Percentiles rank a stretch among this genome's conserved stretches.
phyloP scores from a whole-genome alignment of 2,797 vertebrate species.

The Danio tinwini region DNA sequence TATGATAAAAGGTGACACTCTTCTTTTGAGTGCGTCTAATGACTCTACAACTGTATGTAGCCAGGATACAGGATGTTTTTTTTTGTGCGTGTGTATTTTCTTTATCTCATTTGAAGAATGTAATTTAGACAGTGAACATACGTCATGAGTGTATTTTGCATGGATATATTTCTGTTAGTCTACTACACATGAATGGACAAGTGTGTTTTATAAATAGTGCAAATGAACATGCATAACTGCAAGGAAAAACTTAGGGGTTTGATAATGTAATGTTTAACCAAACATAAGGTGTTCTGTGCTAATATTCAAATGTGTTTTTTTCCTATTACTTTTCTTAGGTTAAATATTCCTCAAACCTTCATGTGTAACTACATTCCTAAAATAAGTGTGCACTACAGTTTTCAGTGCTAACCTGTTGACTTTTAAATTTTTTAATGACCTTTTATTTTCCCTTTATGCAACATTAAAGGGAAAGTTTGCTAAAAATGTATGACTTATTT shows the following conservation, averaged over 20 bases:
- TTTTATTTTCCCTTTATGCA: background rate
- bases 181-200: background rate
- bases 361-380: background rate
- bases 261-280: background rate
- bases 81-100: slow-evolving; percentile 32
- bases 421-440: background rate
- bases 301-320: background rate
- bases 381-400: background rate
- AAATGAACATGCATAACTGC: background rate
- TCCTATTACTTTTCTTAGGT: background rate
- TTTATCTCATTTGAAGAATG: slow-evolving; percentile 32
- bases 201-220: background rate
- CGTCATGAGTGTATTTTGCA: background rate
- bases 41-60: slow-evolving; percentile 7
- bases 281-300: background rate
- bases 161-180: background rate
- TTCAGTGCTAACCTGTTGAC: background rate
- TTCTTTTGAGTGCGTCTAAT: slow-evolving; percentile 30
- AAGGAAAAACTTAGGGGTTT: background rate
- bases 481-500: too few relatives aligned
- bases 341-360: background rate
- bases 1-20: slow-evolving; percentile 50
- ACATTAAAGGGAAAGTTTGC: background rate
- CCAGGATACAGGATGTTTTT: slow-evolving; percentile 61
- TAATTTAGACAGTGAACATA: background rate